Base-by-base conservation (phyloP, 2,888 invertebrate genomes). In the Oligia fasciuncula region DNA sequence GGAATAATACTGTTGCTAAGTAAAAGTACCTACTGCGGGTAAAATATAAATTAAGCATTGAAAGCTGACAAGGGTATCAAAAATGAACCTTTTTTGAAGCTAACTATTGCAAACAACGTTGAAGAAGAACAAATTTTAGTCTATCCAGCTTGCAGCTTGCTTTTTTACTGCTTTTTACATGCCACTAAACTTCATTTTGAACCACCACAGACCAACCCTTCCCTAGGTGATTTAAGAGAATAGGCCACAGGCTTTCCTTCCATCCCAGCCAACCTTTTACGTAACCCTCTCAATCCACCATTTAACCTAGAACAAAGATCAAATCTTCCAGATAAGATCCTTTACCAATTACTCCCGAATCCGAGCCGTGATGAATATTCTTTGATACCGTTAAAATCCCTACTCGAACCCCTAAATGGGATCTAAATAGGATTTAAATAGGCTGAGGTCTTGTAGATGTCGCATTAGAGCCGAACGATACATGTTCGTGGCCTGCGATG, bases 391-490 rank as follows among this genome's bases (percentile, higher is more conserved):
- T 86, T 87, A 88, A 82, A 83, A 81, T 78, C 83, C 73, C 57
- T 57, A 60, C 79, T 79, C 76, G 78, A 80, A 79, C 83, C 88
- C 88, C 87, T 89, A 90, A 87, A 90, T 89, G 89, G 90, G 84
- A 83, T 86, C 88, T 85, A 85, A 85, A 89, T 85, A 84, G 86
- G 85, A 85, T 87, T 90, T 90, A 91, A 92, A 91, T 90, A 89
- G 90, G 86, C 88, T 80, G 83, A 77, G 86, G 69, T 79, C 89
- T 77, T 91, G 92, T 92, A 90, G 87, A 90, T 91, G 93, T 93
- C 93, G 91, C 91, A 92, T 91, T 92, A 91, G 90, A 88, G 76
- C 84, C 79, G 74, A 85, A 79, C 88, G 79, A 86, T 90, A 87
- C 91, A 88, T 87, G 92, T 90, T 85, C 83, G 80, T 83, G 75